Conservation (phyloP, 2,888 invertebrate species). For the Andricus quercusramuli region DNA sequence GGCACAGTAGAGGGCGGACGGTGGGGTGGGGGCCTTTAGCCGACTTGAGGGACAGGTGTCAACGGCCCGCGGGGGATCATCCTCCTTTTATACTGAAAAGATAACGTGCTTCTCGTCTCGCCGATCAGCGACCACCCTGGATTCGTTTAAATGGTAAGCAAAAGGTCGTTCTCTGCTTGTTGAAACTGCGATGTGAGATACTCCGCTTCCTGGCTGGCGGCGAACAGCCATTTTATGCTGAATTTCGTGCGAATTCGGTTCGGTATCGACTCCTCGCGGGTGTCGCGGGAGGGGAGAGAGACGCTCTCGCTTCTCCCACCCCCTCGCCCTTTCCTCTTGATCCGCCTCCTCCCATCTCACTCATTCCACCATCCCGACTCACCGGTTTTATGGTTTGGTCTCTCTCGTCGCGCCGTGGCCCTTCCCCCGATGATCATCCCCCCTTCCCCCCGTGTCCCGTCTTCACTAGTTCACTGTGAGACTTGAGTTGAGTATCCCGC, state of each 20-base stretch:
- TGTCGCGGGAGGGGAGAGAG: conserved; percentile 43
- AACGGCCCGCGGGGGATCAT: conserved; percentile 73
- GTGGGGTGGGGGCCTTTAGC: conserved; percentile 72
- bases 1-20: conserved; percentile 76
- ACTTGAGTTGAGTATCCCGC: neutral
- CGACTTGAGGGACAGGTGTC: conserved; percentile 76
- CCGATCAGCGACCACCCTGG: conserved; percentile 40
- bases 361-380: conserved; percentile 10
- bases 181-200: conserved; percentile 45
- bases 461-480: neutral
- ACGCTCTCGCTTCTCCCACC: conserved; percentile 51
- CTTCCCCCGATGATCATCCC: conserved; percentile 44
- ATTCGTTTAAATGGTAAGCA: conserved; percentile 66
- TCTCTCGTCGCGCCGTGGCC: conserved; percentile 36
- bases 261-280: conserved; percentile 69
- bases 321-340: conserved; percentile 24
- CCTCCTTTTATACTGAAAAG: conserved; percentile 54
- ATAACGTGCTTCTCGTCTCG: conserved; percentile 45
- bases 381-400: conserved; percentile 39
- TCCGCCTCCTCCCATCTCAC: conserved; percentile 21
- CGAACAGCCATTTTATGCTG: conserved; percentile 73
- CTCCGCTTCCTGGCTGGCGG: conserved; percentile 45
- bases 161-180: conserved; percentile 8
- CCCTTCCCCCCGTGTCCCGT: conserved; percentile 35
- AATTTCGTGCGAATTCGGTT: conserved; percentile 73